phyloP scores from a whole-genome alignment of 2,888 invertebrate species.

The Branchipolynoe longqiensis region DNA sequence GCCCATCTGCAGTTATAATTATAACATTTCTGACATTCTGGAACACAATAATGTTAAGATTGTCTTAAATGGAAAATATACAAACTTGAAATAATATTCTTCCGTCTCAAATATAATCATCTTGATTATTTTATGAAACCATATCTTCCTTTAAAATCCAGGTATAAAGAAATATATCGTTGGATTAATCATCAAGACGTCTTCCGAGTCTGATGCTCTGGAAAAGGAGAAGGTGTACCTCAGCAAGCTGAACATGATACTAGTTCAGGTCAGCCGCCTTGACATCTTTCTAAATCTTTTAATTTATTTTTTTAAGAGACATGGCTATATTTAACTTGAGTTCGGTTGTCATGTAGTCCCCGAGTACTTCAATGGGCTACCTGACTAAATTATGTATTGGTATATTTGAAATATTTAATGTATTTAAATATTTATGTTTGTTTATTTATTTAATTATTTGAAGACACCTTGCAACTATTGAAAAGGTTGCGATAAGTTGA shows the following conservation, averaged over 20 bases:
- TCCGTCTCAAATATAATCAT: neutral
- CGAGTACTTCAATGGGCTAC: too few species aligned
- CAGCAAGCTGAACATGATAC: slow-evolving; percentile 98
- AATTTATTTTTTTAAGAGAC: too few species aligned
- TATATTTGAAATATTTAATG: too few species aligned
- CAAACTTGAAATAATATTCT: neutral
- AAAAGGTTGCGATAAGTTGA: too few species aligned
- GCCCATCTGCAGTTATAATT: neutral
- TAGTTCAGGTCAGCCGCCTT: slow-evolving; percentile 95
- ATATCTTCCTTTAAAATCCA: slow-evolving; percentile 69
- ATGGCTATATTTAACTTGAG: too few species aligned
- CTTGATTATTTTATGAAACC: slow-evolving; percentile 27
- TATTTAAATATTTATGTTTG: too few species aligned
- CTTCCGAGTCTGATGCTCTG: slow-evolving; percentile 93
- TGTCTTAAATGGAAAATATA: neutral
- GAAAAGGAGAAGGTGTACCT: slow-evolving; percentile 97
- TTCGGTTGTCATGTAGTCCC: too few species aligned
- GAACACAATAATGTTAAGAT: neutral
- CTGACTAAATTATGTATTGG: too few species aligned
- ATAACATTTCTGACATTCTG: neutral
- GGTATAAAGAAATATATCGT: slow-evolving; percentile 99
- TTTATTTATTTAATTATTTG: too few species aligned
- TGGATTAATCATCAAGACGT: slow-evolving; percentile 98
- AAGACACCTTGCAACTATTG: too few species aligned
- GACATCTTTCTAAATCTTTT: too few species aligned